Percentiles rank a stretch among this genome's conserved stretches.
Evolutionary conservation across 2,888 invertebrate species (phyloP).

Genomic region (Myathropa florea): DNA sequence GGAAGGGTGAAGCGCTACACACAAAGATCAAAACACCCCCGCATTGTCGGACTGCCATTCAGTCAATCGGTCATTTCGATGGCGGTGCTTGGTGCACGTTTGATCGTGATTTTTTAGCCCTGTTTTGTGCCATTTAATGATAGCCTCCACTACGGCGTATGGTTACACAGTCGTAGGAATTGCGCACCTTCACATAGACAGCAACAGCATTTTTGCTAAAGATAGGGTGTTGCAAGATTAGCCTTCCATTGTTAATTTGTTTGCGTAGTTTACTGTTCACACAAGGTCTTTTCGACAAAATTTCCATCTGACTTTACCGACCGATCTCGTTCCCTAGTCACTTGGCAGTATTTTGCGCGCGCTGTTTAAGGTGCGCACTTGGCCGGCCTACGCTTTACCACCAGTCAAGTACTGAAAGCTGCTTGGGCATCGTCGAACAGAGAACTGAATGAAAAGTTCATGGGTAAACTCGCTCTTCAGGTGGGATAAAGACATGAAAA

Average conservation of each 20-base stretch:
- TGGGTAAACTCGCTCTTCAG: conserved; percentile 44
- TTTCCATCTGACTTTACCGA: background rate
- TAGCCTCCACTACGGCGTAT: conserved; percentile 47
- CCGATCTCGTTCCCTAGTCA: conserved; percentile 42
- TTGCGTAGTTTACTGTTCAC: conserved; percentile 21
- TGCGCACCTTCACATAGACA: conserved; percentile 20
- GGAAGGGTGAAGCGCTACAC: background rate
- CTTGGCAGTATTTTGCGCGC: background rate
- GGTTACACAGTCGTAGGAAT: conserved; percentile 29
- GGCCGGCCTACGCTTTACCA: conserved; percentile 14
- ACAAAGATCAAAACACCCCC: conserved; percentile 34
- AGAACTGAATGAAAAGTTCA: conserved; percentile 61
- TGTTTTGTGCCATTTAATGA: conserved; percentile 58
- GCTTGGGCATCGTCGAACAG: background rate
- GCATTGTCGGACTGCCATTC: conserved; percentile 42
- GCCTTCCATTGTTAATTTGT: conserved; percentile 40
- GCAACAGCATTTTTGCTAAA: conserved; percentile 8
- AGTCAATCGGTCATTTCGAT: conserved; percentile 68
- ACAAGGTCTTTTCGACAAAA: conserved; percentile 45
- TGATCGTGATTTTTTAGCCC: conserved; percentile 68
- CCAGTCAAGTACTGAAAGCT: background rate
- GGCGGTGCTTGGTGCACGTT: conserved; percentile 30
- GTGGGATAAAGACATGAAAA: conserved; percentile 27
- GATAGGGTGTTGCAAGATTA: conserved; percentile 58
- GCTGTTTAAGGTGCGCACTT: conserved; percentile 61